phyloP scores from a whole-genome alignment of 35 echinoderm and acorn worm genomes.

The Apostichopus parvimensis region DNA sequence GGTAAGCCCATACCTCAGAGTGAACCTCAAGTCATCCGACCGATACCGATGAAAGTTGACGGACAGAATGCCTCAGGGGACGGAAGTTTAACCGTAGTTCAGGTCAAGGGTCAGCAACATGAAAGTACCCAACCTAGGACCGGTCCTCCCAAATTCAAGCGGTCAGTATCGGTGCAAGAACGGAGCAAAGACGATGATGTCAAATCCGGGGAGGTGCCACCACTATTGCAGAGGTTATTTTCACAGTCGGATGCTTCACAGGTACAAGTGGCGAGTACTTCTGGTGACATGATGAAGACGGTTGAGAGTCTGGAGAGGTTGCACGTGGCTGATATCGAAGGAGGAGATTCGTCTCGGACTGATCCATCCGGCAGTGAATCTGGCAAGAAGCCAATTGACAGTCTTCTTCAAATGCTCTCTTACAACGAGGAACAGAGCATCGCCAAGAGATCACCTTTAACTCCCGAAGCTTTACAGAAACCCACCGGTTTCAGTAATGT shows the following conservation, averaged over 20 bases:
- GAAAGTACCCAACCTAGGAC: not conserved
- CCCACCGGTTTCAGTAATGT: not conserved
- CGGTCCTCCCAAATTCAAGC: not conserved
- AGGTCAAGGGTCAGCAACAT: constrained; percentile 50
- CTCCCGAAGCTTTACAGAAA: constrained; percentile 17
- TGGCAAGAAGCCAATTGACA: constrained; percentile 38
- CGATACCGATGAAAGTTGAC: constrained; percentile 68
- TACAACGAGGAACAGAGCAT: constrained; percentile 29
- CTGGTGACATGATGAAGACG: constrained; percentile 40
- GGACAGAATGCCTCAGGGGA: not conserved
- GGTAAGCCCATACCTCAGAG: not conserved
- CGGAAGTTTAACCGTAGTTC: not conserved
- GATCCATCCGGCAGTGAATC: not conserved
- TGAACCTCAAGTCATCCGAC: constrained; percentile 60
- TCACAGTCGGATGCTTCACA: constrained; percentile 23
- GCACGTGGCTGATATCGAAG: constrained; percentile 36
- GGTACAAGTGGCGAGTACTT: not conserved
- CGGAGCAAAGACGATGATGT: no score
- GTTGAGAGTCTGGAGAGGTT: constrained; percentile 85
- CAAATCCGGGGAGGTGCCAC: constrained; percentile 14
- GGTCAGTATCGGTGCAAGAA: constrained; percentile 42
- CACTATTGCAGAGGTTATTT: constrained; percentile 49
- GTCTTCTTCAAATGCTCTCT: constrained; percentile 34
- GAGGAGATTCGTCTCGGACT: not conserved
- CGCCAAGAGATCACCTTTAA: constrained; percentile 36